Evolutionary conservation across 2,888 invertebrate species (phyloP), one percentile per base, ranked within the genome.

Genomic region (Tetanocera ferruginea): DNA sequence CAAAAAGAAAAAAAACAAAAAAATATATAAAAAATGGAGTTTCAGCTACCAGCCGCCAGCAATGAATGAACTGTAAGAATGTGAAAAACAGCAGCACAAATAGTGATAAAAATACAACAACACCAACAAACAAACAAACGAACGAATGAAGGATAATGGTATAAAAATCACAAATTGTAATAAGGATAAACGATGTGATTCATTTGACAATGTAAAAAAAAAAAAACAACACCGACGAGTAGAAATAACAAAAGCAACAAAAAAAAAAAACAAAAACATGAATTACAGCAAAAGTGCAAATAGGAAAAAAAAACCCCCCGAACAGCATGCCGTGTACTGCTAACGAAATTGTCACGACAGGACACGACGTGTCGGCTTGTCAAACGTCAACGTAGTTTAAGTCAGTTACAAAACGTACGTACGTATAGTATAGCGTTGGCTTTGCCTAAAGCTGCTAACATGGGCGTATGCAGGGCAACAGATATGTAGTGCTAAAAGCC

Each of bases 131-230:
- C 37, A 17, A 43, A 23, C 57, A 60, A 14, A 28, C 23, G 57
- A 19, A 17, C 14, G 37, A 37, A 66, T n/a, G 66, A 17, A 67
- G n/a, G 37, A 70, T 23, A 51, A 52, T 28, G 14, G 76, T 49
- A 34, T 49, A 70, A 70, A 76, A 76, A 76, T 76, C 76, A 71
- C 57, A 62, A 76, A 76, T 76, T 69, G 76, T 76, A 66, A 77
- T 73, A 77, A 74, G 74, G 77, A 77, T 74, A 77, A 72, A 72
- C 55, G 72, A 72, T 57, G 57, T 55, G 72, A 57, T 72, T 57
- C 72, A 37, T 37, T 57, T n/a, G 72, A 57, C 72, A 31, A 67
- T 67, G 72, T 60, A 55, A 11, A 43, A 51, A 8, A 49, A 52
- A 70, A 52, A 37, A n/a, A n/a, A 34, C 66, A 28, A 5, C 62